phyloP scores from a whole-genome alignment of 2,888 invertebrate species.

The Cactoblastis cactorum region DNA sequence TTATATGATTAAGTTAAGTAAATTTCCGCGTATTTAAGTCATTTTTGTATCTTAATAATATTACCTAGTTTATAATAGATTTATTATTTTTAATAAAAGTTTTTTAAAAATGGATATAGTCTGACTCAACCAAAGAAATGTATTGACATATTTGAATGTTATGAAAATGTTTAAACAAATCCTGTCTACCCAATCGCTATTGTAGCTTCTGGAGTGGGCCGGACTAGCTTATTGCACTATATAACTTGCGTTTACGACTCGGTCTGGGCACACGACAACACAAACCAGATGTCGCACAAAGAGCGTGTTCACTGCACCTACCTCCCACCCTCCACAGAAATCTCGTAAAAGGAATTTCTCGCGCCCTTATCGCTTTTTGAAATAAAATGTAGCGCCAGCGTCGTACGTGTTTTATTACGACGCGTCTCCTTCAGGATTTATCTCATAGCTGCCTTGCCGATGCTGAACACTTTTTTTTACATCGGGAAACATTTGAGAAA shows the following conservation, averaged over 20 bases:
- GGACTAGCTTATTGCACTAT: slow-evolving; percentile 6
- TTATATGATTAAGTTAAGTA: too few relatives aligned
- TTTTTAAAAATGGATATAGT: neutral
- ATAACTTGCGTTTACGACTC: slow-evolving; percentile 22
- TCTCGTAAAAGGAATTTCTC: slow-evolving; percentile 76
- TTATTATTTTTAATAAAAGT: too few relatives aligned
- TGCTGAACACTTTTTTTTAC: slow-evolving; percentile 53
- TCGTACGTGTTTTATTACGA: slow-evolving; percentile 77
- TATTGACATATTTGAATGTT: slow-evolving; percentile 2
- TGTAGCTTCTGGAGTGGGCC: slow-evolving; percentile 10
- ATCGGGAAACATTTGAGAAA: slow-evolving; percentile 51
- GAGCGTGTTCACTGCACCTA: slow-evolving; percentile 39
- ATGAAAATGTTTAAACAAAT: slow-evolving; percentile 1
- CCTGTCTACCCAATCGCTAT: slow-evolving; percentile 8
- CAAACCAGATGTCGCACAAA: slow-evolving; percentile 70
- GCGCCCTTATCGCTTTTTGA: slow-evolving; percentile 76
- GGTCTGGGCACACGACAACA: slow-evolving; percentile 37
- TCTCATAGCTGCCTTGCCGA: slow-evolving; percentile 55
- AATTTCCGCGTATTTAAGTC: too few relatives aligned
- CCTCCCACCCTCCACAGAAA: slow-evolving; percentile 54
- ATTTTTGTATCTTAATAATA: too few relatives aligned
- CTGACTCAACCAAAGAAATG: neutral
- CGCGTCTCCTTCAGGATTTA: slow-evolving; percentile 71
- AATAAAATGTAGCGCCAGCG: slow-evolving; percentile 75
- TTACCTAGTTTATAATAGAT: too few relatives aligned